Conservation (phyloP, 2,888 invertebrate species). For the Rotaria magnacalcarata region DNA sequence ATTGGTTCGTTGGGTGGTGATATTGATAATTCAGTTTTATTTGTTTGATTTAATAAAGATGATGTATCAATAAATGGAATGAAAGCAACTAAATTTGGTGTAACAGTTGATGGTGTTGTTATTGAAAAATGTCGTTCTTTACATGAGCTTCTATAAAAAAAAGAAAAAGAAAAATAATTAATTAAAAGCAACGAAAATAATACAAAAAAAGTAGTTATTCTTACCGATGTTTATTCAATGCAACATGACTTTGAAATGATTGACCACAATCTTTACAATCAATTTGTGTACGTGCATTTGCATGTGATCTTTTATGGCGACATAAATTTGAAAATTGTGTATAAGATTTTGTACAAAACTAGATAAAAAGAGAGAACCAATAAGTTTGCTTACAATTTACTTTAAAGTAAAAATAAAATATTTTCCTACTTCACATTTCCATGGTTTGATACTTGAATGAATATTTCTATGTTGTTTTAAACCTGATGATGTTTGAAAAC, state of each 20-base stretch:
- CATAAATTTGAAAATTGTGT: slow-evolving; percentile 47
- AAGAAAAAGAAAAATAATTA: neutral
- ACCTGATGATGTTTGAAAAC: slow-evolving; percentile 43
- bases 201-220: too few species aligned
- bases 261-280: slow-evolving; percentile 42
- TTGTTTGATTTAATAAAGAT: neutral
- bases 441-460: slow-evolving; percentile 46
- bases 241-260: slow-evolving; percentile 41
- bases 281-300: slow-evolving; percentile 42
- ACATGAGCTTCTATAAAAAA: neutral
- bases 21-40: neutral
- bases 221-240: slow-evolving; percentile 42
- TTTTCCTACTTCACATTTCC: slow-evolving; percentile 45
- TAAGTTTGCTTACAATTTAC: neutral
- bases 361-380: neutral
- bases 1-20: neutral
- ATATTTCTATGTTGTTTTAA: slow-evolving; percentile 47
- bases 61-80: neutral
- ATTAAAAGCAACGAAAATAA: too few species aligned
- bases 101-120: neutral
- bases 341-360: slow-evolving; percentile 45
- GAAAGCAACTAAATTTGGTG: neutral
- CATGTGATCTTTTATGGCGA: slow-evolving; percentile 46
- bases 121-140: neutral
- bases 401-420: neutral